Conservation (phyloP, 2,888 invertebrate species). For the Campoplex nolae region DNA sequence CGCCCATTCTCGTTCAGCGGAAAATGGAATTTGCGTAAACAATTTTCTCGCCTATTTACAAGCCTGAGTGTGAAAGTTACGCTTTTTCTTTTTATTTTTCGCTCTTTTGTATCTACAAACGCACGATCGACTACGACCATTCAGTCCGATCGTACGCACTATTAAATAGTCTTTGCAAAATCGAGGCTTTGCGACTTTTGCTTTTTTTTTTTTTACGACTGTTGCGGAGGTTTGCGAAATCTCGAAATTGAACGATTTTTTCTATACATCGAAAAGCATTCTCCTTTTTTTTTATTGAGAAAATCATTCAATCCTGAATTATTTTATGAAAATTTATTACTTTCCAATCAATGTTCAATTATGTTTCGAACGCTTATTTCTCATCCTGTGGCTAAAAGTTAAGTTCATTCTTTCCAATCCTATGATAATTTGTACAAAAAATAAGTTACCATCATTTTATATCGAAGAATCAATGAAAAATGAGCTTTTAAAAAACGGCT, state of each 20-base stretch:
- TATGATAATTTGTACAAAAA: slow-evolving; percentile 1
- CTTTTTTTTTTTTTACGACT: slow-evolving; percentile 21
- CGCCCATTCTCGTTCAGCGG: slow-evolving; percentile 4
- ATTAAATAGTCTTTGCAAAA: slow-evolving; percentile 31
- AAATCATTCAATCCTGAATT: background rate
- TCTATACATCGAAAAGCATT: background rate
- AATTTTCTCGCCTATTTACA: slow-evolving; percentile 56
- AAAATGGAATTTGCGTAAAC: slow-evolving; percentile 37
- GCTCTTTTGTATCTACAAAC: slow-evolving; percentile 51
- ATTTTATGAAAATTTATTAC: slow-evolving; percentile 1
- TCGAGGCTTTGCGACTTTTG: slow-evolving; percentile 12
- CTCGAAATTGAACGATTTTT: slow-evolving; percentile 2
- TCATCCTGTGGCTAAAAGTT: background rate
- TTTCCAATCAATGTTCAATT: slow-evolving; percentile 1
- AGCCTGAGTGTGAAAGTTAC: slow-evolving; percentile 51
- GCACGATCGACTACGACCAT: slow-evolving; percentile 26
- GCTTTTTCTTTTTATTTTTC: slow-evolving; percentile 27
- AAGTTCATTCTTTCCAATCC: background rate
- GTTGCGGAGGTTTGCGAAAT: slow-evolving; percentile 1
- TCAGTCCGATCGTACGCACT: slow-evolving; percentile 25
- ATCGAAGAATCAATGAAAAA: background rate
- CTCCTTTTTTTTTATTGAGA: background rate
- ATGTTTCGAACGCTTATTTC: slow-evolving; percentile 7
- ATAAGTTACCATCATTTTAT: background rate
- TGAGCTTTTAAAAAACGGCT: background rate